Evolutionary conservation across 2,888 invertebrate genomes (phyloP).

Genomic region (Leucophenga maculata): DNA sequence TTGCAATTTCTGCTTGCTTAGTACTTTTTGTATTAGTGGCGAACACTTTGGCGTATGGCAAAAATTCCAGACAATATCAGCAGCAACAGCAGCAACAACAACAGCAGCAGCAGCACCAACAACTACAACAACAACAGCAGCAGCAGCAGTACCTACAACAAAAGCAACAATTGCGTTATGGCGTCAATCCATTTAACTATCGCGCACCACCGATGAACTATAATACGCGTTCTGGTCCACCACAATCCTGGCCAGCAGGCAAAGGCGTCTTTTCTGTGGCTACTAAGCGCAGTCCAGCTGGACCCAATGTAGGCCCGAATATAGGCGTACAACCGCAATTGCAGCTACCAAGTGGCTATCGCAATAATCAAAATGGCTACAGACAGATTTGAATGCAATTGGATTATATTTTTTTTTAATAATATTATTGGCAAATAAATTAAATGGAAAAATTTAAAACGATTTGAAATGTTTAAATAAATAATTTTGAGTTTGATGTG

Average conservation of each 20-base stretch:
- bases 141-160: conserved; percentile 7
- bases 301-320: neutral
- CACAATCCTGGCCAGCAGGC: conserved; percentile 41
- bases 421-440: conserved; percentile 49
- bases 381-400: neutral
- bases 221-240: conserved; percentile 38
- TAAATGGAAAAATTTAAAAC: conserved; percentile 41
- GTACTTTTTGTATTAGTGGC: neutral
- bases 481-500: conserved; percentile 7
- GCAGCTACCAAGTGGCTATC: conserved; percentile 5
- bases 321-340: conserved; percentile 11
- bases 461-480: conserved; percentile 19
- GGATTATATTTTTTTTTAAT: neutral
- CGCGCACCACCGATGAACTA: conserved; percentile 19
- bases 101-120: conserved; percentile 41
- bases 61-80: conserved; percentile 12
- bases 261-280: conserved; percentile 51
- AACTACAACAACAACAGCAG: conserved; percentile 32
- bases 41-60: neutral
- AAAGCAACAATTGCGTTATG: conserved; percentile 39
- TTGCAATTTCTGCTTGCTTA: neutral
- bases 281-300: conserved; percentile 36
- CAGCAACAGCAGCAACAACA: neutral
- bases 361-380: neutral
- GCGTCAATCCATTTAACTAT: neutral